Base-by-base conservation (phyloP, 2,797 vertebrate genomes). In the Gouania willdenowi region DNA sequence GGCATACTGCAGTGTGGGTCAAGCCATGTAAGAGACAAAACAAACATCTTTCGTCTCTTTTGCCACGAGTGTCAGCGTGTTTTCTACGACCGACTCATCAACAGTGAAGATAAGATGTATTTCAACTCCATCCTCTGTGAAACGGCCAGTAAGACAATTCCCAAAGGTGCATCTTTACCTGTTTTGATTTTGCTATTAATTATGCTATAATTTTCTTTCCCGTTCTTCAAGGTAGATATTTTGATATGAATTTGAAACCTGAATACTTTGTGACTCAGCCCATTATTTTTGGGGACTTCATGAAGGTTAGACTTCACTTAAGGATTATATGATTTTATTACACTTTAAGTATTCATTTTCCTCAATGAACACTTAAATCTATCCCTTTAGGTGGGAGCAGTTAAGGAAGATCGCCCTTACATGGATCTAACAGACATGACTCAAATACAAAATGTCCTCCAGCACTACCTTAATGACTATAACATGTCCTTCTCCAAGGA, bases 391-490 rank as follows among this genome's bases (percentile, higher is more conserved):
- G 44, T 92, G 53, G 84, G 83, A 58, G 62, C 62, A 42, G 89
- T 90, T 5, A 90, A 85, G 44, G 32, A 66, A 26, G 85, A 91
- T 13, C 77, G 86, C 7, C 13, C 89, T 12, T 91, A 92, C 55
- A 88, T 92, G 58, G 91, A 93, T 67, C 66, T 94, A 49, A 77
- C 75, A 14, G 90, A 92, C 59, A 71, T 84, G 6, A 71, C 79
- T 9, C 92, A 91, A 75, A 86, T 93, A 4, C 76, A 77, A 21
- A 65, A 56, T 10, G 85, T 92, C 54, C 85, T 94, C 12, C 90
- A 90, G 49, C 91, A 93, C 46, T 93, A 94, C 48, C 87, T 94
- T 1, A 88, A 91, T 31, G 90, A 93, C 70, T 93, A 93, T 69
- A 94, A 90, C 65, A 60, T 89, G 48, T 80, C 52, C 51, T 91